phyloP scores from a whole-genome alignment of 2,797 vertebrate species.

The Arremon brunneinucha region DNA sequence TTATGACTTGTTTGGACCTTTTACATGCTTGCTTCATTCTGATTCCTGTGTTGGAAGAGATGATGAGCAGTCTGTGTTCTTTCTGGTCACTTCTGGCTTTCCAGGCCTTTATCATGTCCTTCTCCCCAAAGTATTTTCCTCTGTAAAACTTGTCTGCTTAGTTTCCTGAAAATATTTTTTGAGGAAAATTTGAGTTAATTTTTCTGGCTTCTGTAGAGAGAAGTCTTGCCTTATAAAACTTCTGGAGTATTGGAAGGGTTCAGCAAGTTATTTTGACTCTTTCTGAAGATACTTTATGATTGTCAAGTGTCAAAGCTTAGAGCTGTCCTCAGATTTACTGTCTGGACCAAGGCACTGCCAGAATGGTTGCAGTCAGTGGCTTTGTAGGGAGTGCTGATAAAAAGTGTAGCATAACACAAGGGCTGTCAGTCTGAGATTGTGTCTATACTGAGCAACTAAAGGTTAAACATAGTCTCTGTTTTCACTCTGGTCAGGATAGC shows the following conservation, averaged over 20 bases:
- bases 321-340: background rate
- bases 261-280: background rate
- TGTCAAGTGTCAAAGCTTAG: background rate
- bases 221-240: background rate
- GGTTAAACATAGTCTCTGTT: background rate
- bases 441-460: background rate
- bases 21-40: background rate
- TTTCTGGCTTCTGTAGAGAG: background rate
- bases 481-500: background rate
- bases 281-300: background rate
- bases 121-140: background rate
- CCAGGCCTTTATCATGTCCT: background rate
- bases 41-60: background rate
- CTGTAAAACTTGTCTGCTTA: background rate
- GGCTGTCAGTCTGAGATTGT: background rate
- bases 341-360: background rate
- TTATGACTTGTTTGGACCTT: background rate
- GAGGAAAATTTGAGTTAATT: background rate
- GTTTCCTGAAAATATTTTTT: background rate
- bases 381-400: background rate
- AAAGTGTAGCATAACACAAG: background rate
- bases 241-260: background rate
- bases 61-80: background rate
- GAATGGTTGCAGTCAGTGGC: background rate
- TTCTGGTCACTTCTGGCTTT: background rate